phyloP scores from a whole-genome alignment of 2,888 invertebrate species.

The Odontomyia ornata region DNA sequence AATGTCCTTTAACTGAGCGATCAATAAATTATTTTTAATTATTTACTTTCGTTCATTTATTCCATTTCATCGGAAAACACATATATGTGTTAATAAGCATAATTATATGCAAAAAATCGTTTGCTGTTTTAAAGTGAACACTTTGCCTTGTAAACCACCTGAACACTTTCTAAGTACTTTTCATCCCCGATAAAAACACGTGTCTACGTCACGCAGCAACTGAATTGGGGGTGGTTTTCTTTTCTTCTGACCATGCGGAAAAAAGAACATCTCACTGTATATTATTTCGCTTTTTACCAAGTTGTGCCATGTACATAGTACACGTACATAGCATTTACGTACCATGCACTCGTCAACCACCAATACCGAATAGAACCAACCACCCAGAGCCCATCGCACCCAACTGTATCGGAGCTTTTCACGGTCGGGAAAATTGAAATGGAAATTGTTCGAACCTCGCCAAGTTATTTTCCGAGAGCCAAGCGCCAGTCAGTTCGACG shows the following conservation, averaged over 20 bases:
- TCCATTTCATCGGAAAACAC: no score
- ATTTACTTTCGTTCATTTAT: no score
- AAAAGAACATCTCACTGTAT: not conserved
- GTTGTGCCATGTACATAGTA: not conserved
- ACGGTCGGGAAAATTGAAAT: conserved; percentile 33
- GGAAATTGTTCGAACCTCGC: conserved; percentile 24
- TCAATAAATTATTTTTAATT: no score
- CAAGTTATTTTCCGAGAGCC: conserved; percentile 25
- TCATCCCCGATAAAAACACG: not conserved
- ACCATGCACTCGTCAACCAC: conserved; percentile 20
- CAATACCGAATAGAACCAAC: not conserved
- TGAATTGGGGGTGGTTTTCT: conserved; percentile 16
- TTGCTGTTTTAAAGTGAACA: no score
- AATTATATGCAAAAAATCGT: no score
- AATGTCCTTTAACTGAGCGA: no score
- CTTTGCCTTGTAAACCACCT: no score
- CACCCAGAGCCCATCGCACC: conserved; percentile 22
- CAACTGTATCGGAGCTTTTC: conserved; percentile 27
- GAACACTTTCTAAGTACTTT: no score
- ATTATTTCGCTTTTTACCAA: not conserved
- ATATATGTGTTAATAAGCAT: no score
- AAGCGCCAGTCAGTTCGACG: conserved; percentile 30
- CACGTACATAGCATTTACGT: not conserved
- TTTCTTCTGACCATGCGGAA: not conserved
- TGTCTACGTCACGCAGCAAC: conserved; percentile 12